Conservation (phyloP, 2,888 invertebrate species). For the Macaria liturata region DNA sequence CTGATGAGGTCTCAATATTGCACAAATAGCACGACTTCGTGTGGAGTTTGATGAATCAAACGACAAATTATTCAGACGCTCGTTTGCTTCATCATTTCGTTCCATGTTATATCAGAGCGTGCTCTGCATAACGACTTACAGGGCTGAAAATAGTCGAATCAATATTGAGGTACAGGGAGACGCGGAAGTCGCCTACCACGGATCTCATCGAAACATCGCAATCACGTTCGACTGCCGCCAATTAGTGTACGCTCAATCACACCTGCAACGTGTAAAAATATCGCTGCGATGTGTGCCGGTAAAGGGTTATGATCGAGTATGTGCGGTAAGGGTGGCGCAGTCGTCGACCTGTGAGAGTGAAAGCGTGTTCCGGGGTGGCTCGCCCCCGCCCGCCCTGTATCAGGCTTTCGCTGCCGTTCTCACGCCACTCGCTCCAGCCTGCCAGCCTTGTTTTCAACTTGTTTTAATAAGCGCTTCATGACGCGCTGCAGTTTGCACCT, state of each 20-base stretch:
- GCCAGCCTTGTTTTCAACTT: constrained; percentile 58
- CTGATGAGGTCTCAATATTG: constrained; percentile 17
- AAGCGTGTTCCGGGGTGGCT: constrained; percentile 78
- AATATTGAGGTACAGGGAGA: constrained; percentile 71
- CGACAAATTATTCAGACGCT: constrained; percentile 13
- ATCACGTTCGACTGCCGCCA: too few species aligned
- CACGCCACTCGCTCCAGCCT: constrained; percentile 49
- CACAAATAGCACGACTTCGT: constrained; percentile 18
- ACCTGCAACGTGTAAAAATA: constrained; percentile 3
- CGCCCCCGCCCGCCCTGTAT: constrained; percentile 65
- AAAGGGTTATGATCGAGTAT: constrained; percentile 47
- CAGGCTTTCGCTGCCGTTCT: constrained; percentile 78
- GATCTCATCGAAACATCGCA: too few species aligned
- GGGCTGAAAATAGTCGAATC: constrained; percentile 61
- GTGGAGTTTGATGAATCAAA: constrained; percentile 21
- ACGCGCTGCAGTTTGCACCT: constrained; percentile 10
- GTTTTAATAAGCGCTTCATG: constrained; percentile 54
- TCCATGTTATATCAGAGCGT: too few species aligned
- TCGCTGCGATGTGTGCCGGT: constrained; percentile 18
- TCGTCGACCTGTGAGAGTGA: constrained; percentile 81
- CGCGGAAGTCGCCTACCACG: constrained; percentile 61
- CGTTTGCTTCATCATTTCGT: constrained; percentile 53
- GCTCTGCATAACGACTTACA: too few species aligned
- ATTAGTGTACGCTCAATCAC: neutral
- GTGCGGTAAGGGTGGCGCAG: constrained; percentile 70